Conservation (phyloP, 2,888 invertebrate genomes). For the Galeopsomyia nigrocyanea region DNA sequence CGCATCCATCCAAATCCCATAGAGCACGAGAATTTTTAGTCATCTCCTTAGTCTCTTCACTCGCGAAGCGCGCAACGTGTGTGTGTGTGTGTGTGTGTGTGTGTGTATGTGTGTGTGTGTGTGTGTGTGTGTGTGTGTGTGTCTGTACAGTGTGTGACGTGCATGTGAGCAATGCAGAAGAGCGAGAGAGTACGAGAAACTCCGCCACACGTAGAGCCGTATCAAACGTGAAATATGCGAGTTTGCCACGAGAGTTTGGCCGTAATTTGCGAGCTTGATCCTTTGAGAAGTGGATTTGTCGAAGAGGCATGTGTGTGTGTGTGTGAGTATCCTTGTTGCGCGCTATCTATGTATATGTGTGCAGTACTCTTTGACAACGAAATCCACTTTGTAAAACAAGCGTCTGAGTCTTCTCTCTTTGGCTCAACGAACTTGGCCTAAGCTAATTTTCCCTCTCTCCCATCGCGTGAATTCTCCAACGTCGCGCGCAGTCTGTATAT, state of each 20-base stretch:
- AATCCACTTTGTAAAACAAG: constrained; percentile 44
- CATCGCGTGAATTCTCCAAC: no score
- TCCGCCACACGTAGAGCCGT: constrained; percentile 17
- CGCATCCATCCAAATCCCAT: no score
- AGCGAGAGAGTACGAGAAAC: constrained; percentile 14
- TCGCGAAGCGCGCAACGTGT: no score
- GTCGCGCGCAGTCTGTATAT: no score
- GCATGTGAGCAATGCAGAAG: no score
- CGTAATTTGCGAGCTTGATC: constrained; percentile 57
- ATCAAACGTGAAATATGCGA: constrained; percentile 54
- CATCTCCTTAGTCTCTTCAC: no score
- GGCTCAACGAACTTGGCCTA: not conserved
- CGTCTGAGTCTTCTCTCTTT: constrained; percentile 17
- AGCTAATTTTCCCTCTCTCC: no score
- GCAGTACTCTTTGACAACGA: constrained; percentile 23
- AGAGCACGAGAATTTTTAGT: no score
- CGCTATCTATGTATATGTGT: not conserved
- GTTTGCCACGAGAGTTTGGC: constrained; percentile 51
- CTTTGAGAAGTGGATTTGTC: constrained; percentile 54
- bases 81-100: no score
- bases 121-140: no score
- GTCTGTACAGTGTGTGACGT: no score
- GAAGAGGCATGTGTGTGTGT: constrained; percentile 44
- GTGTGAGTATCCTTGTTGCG: constrained; percentile 23
- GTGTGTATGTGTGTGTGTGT: no score